Evolutionary conservation across 35 echinoderm and acorn worm species (phyloP).

Genomic region (Anneissia japonica): DNA sequence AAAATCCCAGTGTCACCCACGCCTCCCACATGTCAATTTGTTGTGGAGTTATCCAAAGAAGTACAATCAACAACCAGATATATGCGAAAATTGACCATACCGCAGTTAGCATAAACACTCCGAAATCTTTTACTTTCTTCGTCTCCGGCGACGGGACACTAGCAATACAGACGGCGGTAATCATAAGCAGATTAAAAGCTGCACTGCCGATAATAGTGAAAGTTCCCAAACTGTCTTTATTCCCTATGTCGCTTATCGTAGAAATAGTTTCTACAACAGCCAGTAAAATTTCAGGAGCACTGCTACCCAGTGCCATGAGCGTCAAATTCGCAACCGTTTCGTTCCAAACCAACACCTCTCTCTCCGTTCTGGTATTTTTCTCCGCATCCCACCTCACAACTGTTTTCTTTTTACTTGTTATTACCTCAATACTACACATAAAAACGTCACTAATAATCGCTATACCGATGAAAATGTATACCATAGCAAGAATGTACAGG

Average conservation of each 20-base stretch:
- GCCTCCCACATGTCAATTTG: constrained; percentile 73
- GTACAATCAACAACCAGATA: constrained; percentile 79
- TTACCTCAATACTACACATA: constrained; percentile 98
- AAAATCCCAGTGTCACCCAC: constrained; percentile 75
- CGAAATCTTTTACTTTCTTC: constrained; percentile 86
- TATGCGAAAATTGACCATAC: constrained; percentile 98
- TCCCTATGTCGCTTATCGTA: constrained; percentile 5
- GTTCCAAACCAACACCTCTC: constrained; percentile 89
- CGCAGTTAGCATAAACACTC: constrained; percentile 86
- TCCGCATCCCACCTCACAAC: constrained; percentile 80
- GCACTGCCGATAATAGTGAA: constrained; percentile 97
- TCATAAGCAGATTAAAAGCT: constrained; percentile 89
- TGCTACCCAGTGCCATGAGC: constrained; percentile 93
- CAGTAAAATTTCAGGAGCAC: constrained; percentile 89
- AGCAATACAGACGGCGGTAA: constrained; percentile 76
- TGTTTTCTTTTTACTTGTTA: constrained; percentile 90
- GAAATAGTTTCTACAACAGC: constrained; percentile 48
- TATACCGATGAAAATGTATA: constrained; percentile 85
- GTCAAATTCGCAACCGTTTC: constrained; percentile 92
- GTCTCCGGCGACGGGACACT: constrained; percentile 69
- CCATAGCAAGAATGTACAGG: constrained; percentile 70
- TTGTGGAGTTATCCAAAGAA: constrained; percentile 48
- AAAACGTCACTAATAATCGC: constrained; percentile 96
- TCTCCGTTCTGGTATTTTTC: constrained; percentile 61
- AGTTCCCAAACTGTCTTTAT: constrained; percentile 71